Base-by-base conservation (phyloP, 2,888 invertebrate genomes). In the Netelia virgata region DNA sequence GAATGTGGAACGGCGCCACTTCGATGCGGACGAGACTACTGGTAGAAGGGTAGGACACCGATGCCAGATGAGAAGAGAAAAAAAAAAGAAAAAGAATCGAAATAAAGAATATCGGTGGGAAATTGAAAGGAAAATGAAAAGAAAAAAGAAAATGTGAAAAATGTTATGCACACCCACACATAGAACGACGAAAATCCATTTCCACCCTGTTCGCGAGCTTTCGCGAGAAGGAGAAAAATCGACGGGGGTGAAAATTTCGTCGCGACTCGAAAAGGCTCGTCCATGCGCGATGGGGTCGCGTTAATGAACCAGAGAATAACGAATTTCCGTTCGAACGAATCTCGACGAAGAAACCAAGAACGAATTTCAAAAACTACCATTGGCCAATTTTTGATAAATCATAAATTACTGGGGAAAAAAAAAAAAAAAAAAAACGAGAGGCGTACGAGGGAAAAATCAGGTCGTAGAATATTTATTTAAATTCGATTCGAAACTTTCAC, bases 301-400 rank as follows among this genome's bases (percentile, higher is more conserved):
- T 84, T 87, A 86, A 89, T 82, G 86, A 87, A 86, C 85, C 81
- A 79, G 84, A 66, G 47, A 87, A 88, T 74, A 82, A 55, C 78
- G 68, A 84, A 88, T 86, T 88, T 84, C 81, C 82, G 81, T 80
- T 57, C 18, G 1, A 57, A 10, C 16, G 14, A 59, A 14, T 20
- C 36, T 36, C 36, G 18, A 11, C 23, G 10, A 28, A 23, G 9
- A 8, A 36, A n/a, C 11, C 20, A 9, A n/a, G n/a, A 18, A 53
- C 16, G 47, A 11, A 23, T 69, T 16, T n/a, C 41, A 28, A 59
- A 59, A 43, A 20, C 28, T 28, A 72, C 57, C 72, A 28, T 75
- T 6, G 18, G 36, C 23, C 23, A 23, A 76, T 82, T 61, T 84
- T 82, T 83, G 83, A 81, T 77, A 81, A 83, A 87, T 87, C 86